Base-by-base conservation (phyloP, 2,113 vertebrate species). In the Gasterosteus aculeatus region DNA sequence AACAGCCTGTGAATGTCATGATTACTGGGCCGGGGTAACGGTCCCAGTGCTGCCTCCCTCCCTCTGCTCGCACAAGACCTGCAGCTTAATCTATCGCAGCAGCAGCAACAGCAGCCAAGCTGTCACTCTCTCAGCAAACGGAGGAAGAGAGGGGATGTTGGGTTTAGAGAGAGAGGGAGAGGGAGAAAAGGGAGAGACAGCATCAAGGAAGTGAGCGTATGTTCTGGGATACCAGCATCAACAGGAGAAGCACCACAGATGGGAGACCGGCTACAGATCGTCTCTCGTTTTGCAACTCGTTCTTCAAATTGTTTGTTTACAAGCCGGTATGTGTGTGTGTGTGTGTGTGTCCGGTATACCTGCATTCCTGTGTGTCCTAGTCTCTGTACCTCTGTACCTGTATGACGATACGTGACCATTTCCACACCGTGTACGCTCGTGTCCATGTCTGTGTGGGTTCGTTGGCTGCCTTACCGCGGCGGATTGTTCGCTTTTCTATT, bases 1-100 rank as follows among this genome's bases (percentile, higher is more conserved):
- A n/a, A 71, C 82, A 80, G 69, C 74, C 51, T 70, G 75, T 82
- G 89, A 86, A 88, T 88, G 89, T 85, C 87, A 81, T 87, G 88
- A 90, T 87, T 89, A 81, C 83, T 86, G 83, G 75, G 69, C 70
- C 22, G 74, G 85, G 76, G 83, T 90, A 89, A 90, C 86, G 83
- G 88, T 88, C 85, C 88, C 83, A 57, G 60, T 63, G 75, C 75
- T 77, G 46, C 78, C 46, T 82, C 78, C 64, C 85, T 83, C 85
- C 70, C 86, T 87, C 81, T 77, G 70, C 69, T 57, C 80, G 80
- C 80, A 81, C 85, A 72, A 72, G 82, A 92, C 85, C 91, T 89
- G 90, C 89, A 86, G 87, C 89, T 90, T 91, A 89, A 92, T 92
- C 90, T 89, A 88, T 89, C 51, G 78, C 83, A 86, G 80, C 87